phyloP scores from a whole-genome alignment of 2,113 vertebrate genomes.

The Pseudolaguvia tuberculata region DNA sequence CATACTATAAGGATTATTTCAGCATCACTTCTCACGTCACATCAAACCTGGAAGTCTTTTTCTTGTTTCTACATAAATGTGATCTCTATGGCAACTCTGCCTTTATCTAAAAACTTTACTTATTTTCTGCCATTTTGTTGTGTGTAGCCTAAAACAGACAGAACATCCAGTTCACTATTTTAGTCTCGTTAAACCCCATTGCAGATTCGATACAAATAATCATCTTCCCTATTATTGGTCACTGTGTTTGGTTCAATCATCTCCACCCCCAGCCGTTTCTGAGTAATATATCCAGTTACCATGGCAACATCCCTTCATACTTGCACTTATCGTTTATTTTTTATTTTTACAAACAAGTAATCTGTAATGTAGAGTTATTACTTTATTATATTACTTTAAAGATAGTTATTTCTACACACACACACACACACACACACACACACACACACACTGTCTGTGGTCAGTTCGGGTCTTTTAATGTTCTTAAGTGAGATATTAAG shows the following conservation, averaged over 20 bases:
- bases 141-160: neutral
- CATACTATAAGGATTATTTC: too few relatives aligned
- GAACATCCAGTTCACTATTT: neutral
- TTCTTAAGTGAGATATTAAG: neutral
- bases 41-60: too few relatives aligned
- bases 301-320: constrained; percentile 13
- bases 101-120: neutral
- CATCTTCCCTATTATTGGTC: neutral
- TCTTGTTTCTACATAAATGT: neutral
- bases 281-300: constrained; percentile 15
- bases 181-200: neutral
- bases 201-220: neutral
- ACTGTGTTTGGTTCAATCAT: neutral
- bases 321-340: neutral
- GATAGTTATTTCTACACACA: too few relatives aligned
- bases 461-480: neutral
- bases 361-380: neutral
- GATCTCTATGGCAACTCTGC: neutral
- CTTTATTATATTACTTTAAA: too few relatives aligned
- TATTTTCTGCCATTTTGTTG: neutral
- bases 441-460: neutral
- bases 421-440: neutral
- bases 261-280: neutral
- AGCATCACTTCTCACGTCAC: too few relatives aligned
- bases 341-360: neutral